A percentile compares a stretch with the other conserved stretches of the same genome.
Evolutionary conservation across 2,797 vertebrate genomes (phyloP).

Genomic region (Chelonia mydas): DNA sequence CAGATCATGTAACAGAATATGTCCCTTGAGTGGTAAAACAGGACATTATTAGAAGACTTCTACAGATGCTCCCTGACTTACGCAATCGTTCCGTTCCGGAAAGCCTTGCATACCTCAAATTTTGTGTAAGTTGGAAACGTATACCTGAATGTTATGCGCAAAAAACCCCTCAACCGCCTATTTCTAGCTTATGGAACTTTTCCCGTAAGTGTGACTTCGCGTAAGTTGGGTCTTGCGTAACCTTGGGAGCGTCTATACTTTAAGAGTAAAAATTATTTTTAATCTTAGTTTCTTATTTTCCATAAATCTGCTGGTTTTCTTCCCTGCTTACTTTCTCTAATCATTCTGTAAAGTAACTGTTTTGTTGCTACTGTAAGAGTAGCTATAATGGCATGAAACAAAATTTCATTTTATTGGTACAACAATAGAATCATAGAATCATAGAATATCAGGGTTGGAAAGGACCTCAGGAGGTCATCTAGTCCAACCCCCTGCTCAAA

Average conservation of each 20-base stretch:
- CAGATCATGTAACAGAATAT: slow-evolving; percentile 1
- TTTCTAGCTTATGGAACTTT: too few relatives aligned
- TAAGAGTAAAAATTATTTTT: background rate
- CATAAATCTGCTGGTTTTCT: slow-evolving; percentile 8
- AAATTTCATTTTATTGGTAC: background rate
- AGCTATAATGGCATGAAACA: fast-evolving
- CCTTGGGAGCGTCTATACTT: background rate
- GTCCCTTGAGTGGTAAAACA: slow-evolving; percentile 20
- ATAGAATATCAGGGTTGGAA: too few relatives aligned
- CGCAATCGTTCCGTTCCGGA: too few relatives aligned
- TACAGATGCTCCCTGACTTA: too few relatives aligned
- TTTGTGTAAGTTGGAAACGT: too few relatives aligned
- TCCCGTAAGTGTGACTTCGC: too few relatives aligned
- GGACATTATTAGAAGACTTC: background rate
- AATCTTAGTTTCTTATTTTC: slow-evolving; percentile 24
- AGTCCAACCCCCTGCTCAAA: too few relatives aligned
- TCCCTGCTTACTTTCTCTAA: background rate
- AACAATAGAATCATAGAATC: background rate
- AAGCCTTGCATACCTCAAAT: too few relatives aligned
- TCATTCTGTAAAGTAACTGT: background rate
- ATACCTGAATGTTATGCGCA: too few relatives aligned
- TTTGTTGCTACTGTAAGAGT: background rate
- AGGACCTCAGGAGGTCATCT: too few relatives aligned
- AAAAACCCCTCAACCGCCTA: too few relatives aligned
- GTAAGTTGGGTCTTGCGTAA: too few relatives aligned